Percentiles rank a stretch among this genome's conserved stretches.
Evolutionary conservation across 2,113 vertebrate genomes (phyloP).

Genomic region (Lepisosteus oculatus): DNA sequence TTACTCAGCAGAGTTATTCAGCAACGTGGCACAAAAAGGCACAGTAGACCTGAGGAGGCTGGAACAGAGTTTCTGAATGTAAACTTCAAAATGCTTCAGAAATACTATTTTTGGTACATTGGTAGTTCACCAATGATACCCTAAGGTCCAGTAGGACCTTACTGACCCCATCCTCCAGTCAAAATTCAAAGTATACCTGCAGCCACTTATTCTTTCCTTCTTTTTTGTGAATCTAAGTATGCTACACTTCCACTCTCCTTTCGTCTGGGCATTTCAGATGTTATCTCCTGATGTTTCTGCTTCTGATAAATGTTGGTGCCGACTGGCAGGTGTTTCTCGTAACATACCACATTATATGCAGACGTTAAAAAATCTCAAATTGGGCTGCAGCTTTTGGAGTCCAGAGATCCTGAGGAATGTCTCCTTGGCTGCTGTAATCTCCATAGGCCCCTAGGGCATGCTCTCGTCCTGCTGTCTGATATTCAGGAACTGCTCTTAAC

Average conservation of each 20-base stretch:
- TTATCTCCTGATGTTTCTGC: slow-evolving; percentile 24
- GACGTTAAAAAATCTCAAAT: slow-evolving; percentile 27
- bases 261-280: neutral
- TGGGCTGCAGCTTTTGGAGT: slow-evolving; percentile 37
- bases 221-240: neutral
- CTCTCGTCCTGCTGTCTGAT: slow-evolving; percentile 15
- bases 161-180: slow-evolving; percentile 29
- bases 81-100: slow-evolving; percentile 22
- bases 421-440: slow-evolving; percentile 32
- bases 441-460: slow-evolving; percentile 38
- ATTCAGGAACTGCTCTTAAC: neutral
- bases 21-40: slow-evolving; percentile 60
- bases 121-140: slow-evolving; percentile 65
- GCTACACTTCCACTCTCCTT: too few relatives aligned
- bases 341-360: slow-evolving; percentile 38
- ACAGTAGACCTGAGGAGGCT: slow-evolving; percentile 30
- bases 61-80: slow-evolving; percentile 37
- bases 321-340: slow-evolving; percentile 41
- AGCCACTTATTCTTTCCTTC: neutral
- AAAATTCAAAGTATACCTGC: neutral
- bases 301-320: slow-evolving; percentile 24
- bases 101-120: slow-evolving; percentile 33
- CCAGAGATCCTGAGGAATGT: slow-evolving; percentile 24
- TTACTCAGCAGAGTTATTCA: slow-evolving; percentile 25
- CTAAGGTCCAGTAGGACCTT: slow-evolving; percentile 73